Evolutionary conservation across 1,140 invertebrate genomes (phyloP), one percentile per base, ranked within the genome.

Genomic region (Cotesia typhae): DNA sequence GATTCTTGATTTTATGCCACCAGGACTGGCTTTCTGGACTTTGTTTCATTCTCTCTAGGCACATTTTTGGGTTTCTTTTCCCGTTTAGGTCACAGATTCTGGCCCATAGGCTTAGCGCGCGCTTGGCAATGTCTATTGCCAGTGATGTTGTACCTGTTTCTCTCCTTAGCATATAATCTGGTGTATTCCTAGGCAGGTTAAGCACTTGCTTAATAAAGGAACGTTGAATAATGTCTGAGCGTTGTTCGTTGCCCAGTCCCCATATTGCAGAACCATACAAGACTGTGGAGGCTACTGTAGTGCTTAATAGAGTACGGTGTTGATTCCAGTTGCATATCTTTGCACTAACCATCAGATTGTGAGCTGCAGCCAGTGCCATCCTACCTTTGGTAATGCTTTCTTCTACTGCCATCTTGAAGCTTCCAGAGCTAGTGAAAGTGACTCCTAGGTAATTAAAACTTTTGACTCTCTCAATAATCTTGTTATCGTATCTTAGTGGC

Each of bases 401-500:
- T 68, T 20, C 47, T 4, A 53, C 4, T 53, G 57, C 28, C 10
- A 2, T 7, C 12, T 51, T 38, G 72, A 75, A 1, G 66, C 9
- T 3, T 74, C 72, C 4, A 67, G 70, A 5, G 66, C 51, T 0
- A n/a, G 38, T 61, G n/a, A 75, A 72, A 9, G 67, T 47, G 0
- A 78, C 64, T 9, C 76, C 75, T n/a, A 78, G 59, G 53, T 76
- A 76, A 2, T 57, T 70, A 20, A 75, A 77, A 10, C 1, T 35
- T 14, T 47, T 57, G 0, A 74, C 70, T 0, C 51, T 41, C 41
- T 73, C 57, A n/a, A 77, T 4, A 3, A 9, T 0, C 20, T 61
- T n/a, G 41, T 52, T 36, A 9, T 63, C 72, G 20, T 73, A 77
- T 47, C 68, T 74, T 2, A 74, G 28, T 4, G 0, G 1, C 20